Evolutionary conservation across 2,888 invertebrate species (phyloP).

Genomic region (Cephus spinipes): DNA sequence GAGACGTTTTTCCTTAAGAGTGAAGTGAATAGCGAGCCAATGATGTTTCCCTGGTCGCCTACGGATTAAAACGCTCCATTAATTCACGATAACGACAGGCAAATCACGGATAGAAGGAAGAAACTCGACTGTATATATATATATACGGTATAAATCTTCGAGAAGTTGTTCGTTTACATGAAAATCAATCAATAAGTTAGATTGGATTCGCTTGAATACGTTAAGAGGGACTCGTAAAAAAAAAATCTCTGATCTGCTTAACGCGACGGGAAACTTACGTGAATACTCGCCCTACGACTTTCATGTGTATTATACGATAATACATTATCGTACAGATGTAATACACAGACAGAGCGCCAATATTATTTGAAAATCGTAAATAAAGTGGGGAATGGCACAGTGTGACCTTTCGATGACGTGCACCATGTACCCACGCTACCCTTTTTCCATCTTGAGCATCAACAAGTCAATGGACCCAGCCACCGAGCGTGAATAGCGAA

Average conservation of each 20-base stretch:
- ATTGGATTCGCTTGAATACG: too few species aligned
- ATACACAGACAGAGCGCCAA: background rate
- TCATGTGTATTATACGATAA: background rate
- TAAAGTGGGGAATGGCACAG: background rate
- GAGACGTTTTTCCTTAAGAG: background rate
- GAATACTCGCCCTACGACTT: background rate
- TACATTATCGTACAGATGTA: background rate
- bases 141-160: background rate
- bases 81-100: background rate
- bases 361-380: background rate
- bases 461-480: slow-evolving; percentile 43
- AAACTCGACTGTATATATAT: background rate
- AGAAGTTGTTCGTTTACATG: too few species aligned
- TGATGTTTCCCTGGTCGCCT: background rate
- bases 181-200: too few species aligned
- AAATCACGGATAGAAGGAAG: background rate
- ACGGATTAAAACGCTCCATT: background rate
- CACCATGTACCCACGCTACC: background rate
- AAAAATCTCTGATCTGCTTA: background rate
- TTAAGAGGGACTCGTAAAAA: background rate
- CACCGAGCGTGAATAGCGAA: slow-evolving; percentile 42
- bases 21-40: background rate
- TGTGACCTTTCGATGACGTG: background rate
- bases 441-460: slow-evolving; percentile 26
- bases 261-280: background rate